These are phyloP conservation scores for Stichodactyla mertensii DNA, from an alignment of 64 coral and sea anemone genomes.

Conservation along the genomic window DNA sequence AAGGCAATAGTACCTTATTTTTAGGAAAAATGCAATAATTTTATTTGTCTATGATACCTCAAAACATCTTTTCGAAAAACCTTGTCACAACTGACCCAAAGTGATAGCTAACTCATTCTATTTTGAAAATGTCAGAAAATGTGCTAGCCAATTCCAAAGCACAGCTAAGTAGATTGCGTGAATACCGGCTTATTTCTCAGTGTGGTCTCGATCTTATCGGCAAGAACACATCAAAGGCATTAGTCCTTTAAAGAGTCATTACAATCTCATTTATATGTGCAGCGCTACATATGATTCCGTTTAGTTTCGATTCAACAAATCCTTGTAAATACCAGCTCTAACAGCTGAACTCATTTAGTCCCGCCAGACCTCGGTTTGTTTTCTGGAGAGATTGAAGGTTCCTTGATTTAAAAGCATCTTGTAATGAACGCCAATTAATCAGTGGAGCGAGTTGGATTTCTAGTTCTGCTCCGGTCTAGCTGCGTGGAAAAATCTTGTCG, in stretches of 20 bases:
- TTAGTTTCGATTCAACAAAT: background rate
- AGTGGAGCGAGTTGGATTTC: background rate
- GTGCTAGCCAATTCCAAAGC: background rate
- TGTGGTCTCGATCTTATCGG: constrained; percentile 1
- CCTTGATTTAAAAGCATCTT: background rate
- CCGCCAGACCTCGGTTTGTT: background rate
- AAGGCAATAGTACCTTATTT: too few relatives aligned
- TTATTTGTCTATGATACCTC: too few relatives aligned
- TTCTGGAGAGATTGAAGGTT: background rate
- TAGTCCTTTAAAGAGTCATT: background rate
- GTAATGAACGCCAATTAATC: background rate
- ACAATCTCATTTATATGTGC: background rate
- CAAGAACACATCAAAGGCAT: background rate
- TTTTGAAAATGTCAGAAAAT: too few relatives aligned
- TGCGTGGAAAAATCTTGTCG: background rate
- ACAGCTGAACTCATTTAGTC: background rate
- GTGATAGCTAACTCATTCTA: background rate
- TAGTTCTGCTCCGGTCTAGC: background rate
- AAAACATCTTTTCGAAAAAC: too few relatives aligned
- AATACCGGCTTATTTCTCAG: background rate
- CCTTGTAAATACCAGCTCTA: background rate
- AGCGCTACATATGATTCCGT: background rate
- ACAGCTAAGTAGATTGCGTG: background rate
- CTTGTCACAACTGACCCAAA: too few relatives aligned
- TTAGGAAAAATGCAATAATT: too few relatives aligned